Evolutionary conservation across 2,113 vertebrate genomes (phyloP).

Genomic region (Nannospalax galili): DNA sequence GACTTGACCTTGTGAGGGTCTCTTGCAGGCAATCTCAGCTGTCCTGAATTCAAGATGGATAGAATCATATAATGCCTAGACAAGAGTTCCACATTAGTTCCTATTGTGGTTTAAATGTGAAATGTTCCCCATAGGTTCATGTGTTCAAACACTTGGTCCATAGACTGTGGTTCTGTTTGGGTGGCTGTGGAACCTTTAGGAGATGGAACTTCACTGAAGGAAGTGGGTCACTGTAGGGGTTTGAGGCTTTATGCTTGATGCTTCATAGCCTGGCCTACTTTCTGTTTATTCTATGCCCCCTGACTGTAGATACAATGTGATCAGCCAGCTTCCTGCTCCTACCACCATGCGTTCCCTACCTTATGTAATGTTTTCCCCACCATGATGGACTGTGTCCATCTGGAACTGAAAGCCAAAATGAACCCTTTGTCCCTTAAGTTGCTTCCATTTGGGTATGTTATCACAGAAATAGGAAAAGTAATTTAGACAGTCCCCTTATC

Average conservation of each 20-base stretch:
- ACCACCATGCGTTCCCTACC: neutral
- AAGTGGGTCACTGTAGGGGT: neutral
- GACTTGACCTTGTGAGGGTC: neutral
- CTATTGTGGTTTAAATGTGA: neutral
- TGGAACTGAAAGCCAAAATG: neutral
- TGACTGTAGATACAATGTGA: neutral
- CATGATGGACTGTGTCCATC: neutral
- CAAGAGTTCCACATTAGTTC: neutral
- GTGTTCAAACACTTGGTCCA: neutral
- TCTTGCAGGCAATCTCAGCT: neutral
- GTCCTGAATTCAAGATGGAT: neutral
- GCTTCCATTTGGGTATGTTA: neutral
- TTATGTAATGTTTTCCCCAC: neutral
- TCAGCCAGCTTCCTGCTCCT: neutral
- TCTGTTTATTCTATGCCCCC: neutral
- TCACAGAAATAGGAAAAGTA: neutral
- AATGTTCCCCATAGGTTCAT: neutral
- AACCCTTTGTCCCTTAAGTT: neutral
- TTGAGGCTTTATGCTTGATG: neutral
- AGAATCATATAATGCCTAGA: neutral
- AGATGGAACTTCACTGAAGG: neutral
- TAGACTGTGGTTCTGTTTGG: too few relatives aligned
- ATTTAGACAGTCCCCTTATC: neutral
- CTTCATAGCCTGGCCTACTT: neutral
- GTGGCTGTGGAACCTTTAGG: neutral